phyloP scores from a whole-genome alignment of 2,888 invertebrate species.

The Apamea monoglypha region DNA sequence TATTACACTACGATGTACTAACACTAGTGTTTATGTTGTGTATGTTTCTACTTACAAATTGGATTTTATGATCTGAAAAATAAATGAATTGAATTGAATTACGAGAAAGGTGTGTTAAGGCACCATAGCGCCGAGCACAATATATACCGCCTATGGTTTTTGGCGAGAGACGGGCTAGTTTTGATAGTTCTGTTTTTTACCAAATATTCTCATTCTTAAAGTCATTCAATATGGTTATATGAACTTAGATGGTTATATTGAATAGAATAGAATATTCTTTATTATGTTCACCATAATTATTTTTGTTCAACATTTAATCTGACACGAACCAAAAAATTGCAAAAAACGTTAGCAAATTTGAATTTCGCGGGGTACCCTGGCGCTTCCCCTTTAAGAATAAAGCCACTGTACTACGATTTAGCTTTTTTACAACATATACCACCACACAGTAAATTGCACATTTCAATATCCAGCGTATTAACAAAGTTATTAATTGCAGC shows the following conservation, averaged over 20 bases:
- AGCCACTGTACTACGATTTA: background rate
- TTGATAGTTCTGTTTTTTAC: background rate
- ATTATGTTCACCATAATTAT: too few species aligned
- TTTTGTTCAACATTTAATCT: background rate
- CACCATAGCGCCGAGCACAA: background rate
- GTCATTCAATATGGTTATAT: too few species aligned
- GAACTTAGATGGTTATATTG: too few species aligned
- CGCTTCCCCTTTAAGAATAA: background rate
- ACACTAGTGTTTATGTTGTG: too few species aligned
- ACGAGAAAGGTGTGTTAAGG: background rate
- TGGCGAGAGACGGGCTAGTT: background rate
- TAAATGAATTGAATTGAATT: too few species aligned
- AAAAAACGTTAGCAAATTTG: background rate
- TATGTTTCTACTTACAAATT: too few species aligned
- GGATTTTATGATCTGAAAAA: too few species aligned
- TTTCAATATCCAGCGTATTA: conserved; percentile 37
- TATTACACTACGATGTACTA: too few species aligned
- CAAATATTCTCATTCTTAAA: background rate
- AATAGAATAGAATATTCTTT: too few species aligned
- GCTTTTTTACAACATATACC: background rate
- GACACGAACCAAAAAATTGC: background rate
- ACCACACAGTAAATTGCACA: conserved; percentile 14
- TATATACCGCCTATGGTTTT: background rate
- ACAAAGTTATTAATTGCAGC: conserved; percentile 59
- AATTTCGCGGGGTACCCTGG: too few species aligned